A percentile compares a stretch with the other conserved stretches of the same genome.
phyloP scores from a whole-genome alignment of 2,113 vertebrate species.

The Microcebus lehilahytsara region DNA sequence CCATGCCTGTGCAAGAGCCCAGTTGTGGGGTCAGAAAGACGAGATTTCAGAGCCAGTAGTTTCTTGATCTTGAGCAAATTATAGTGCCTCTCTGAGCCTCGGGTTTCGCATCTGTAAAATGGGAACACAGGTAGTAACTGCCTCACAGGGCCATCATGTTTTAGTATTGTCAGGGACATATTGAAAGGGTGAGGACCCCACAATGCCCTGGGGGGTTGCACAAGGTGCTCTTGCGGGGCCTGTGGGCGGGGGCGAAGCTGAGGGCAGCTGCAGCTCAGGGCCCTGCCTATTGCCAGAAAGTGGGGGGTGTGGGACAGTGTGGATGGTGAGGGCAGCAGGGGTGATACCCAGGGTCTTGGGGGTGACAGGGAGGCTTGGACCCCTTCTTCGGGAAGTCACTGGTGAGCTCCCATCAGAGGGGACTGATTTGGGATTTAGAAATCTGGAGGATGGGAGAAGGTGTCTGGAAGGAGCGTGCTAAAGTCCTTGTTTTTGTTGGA shows the following conservation, averaged over 20 bases:
- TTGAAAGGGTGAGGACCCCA: background rate
- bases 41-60: background rate
- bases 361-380: background rate
- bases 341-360: rapidly evolving
- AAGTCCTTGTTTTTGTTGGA: background rate
- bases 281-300: background rate
- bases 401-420: background rate
- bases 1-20: background rate
- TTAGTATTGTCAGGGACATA: background rate
- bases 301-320: too few species aligned
- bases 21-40: background rate
- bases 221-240: rapidly evolving
- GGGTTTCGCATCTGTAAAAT: background rate
- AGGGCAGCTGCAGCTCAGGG: background rate
- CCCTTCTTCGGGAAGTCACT: background rate
- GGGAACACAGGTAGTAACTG: background rate
- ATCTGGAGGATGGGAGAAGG: background rate
- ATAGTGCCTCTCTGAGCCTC: background rate
- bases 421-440: background rate
- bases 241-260: background rate
- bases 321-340: background rate
- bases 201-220: background rate
- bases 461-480: background rate
- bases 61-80: background rate
- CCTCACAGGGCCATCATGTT: background rate